Percentiles rank a stretch among this genome's conserved stretches.
These are phyloP conservation scores for Adelosebastes latens DNA, from an alignment of 2,797 vertebrate species.

Conservation along the genomic window DNA sequence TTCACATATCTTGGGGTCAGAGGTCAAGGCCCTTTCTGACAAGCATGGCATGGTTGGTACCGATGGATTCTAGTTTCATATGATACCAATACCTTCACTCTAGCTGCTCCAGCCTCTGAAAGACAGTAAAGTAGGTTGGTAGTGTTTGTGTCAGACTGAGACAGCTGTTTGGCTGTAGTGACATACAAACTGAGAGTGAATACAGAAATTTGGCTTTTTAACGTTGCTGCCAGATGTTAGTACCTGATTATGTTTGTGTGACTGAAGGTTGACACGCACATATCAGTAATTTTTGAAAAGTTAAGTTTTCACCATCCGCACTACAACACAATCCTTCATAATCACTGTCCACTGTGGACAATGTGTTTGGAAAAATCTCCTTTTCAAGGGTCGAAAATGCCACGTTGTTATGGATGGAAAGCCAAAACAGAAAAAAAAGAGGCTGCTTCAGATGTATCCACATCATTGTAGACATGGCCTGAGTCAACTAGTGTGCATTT, in stretches of 20 bases:
- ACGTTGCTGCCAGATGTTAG: background rate
- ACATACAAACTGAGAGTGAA: background rate
- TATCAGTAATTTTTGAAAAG: background rate
- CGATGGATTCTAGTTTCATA: background rate
- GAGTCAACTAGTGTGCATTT: slow-evolving; percentile 10
- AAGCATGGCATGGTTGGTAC: background rate
- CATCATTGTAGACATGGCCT: background rate
- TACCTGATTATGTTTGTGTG: background rate
- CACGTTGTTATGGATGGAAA: background rate
- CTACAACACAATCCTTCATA: background rate
- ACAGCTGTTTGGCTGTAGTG: background rate
- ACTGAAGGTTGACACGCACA: background rate
- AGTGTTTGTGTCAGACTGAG: background rate
- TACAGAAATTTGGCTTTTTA: background rate
- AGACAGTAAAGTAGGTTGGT: background rate
- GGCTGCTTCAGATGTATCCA: background rate
- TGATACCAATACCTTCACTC: background rate
- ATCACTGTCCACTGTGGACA: no score
- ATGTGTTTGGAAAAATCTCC: background rate
- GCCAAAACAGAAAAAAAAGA: background rate
- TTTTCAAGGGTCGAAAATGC: background rate
- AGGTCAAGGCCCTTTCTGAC: background rate
- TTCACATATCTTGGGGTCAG: background rate
- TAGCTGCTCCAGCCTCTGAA: background rate
- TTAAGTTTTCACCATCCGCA: background rate